Percentiles rank a stretch among this genome's conserved stretches.
phyloP scores from a whole-genome alignment of 2,797 vertebrate genomes.

The Manis pentadactyla region DNA sequence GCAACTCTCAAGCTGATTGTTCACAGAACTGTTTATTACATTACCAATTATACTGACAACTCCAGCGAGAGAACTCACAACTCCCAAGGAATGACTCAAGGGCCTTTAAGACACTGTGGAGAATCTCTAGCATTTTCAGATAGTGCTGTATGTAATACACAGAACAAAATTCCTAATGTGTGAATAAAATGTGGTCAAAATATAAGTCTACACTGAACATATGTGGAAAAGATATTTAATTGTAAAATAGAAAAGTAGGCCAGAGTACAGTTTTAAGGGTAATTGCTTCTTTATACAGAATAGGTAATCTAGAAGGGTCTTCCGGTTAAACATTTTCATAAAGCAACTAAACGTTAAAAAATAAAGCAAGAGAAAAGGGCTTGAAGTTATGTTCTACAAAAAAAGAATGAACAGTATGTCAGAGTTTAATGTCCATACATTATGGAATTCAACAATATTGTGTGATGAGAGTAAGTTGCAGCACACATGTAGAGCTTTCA shows the following conservation, averaged over 20 bases:
- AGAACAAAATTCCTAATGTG: constrained; percentile 39
- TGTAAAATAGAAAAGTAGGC: constrained; percentile 91
- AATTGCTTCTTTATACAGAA: constrained; percentile 87
- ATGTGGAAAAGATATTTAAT: constrained; percentile 92
- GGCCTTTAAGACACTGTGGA: neutral
- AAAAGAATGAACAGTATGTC: constrained; percentile 84
- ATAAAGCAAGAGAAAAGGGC: constrained; percentile 84
- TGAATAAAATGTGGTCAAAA: constrained; percentile 71
- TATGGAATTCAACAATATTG: constrained; percentile 81
- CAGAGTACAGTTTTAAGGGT: constrained; percentile 91
- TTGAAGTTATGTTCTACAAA: constrained; percentile 84
- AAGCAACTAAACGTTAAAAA: constrained; percentile 88
- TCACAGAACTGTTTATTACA: neutral
- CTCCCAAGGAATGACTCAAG: neutral
- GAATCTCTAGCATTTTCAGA: neutral
- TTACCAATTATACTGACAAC: neutral
- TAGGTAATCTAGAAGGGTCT: constrained; percentile 85
- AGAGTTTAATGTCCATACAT: constrained; percentile 82
- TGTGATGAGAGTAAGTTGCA: constrained; percentile 75
- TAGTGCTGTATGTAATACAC: neutral
- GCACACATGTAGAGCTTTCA: constrained; percentile 81
- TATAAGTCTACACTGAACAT: constrained; percentile 77
- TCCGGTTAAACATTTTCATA: constrained; percentile 88
- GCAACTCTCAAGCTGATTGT: neutral
- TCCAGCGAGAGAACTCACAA: neutral